A percentile compares a stretch with the other conserved stretches of the same genome.
phyloP scores from a whole-genome alignment of 2,888 invertebrate genomes.

The Lycaena phlaeas region DNA sequence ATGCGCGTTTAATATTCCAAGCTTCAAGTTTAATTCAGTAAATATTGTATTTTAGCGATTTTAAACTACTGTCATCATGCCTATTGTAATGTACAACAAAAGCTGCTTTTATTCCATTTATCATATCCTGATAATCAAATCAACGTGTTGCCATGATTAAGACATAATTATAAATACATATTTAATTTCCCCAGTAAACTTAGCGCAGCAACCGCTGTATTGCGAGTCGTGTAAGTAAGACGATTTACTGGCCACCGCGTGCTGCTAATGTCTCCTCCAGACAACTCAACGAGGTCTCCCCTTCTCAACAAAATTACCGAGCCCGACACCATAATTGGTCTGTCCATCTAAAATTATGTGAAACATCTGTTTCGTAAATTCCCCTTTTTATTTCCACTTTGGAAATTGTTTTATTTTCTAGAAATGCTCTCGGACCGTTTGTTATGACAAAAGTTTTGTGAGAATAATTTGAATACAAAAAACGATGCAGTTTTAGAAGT shows the following conservation, averaged over 20 bases:
- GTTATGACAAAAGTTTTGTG: neutral
- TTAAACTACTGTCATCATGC: too few species aligned
- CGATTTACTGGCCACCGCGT: constrained; percentile 41
- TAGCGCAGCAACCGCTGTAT: constrained; percentile 30
- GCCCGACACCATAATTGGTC: constrained; percentile 22
- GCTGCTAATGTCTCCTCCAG: constrained; percentile 35
- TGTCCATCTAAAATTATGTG: constrained; percentile 24
- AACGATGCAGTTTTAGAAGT: too few species aligned
- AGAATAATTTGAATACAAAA: too few species aligned
- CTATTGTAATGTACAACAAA: too few species aligned
- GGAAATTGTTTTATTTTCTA: constrained; percentile 17
- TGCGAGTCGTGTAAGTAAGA: constrained; percentile 29
- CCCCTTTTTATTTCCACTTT: constrained; percentile 18
- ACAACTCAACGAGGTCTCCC: constrained; percentile 22
- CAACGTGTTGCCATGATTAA: too few species aligned
- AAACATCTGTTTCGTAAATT: constrained; percentile 20
- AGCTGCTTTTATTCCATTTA: too few species aligned
- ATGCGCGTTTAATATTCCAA: too few species aligned
- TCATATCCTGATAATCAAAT: too few species aligned
- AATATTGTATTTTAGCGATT: too few species aligned
- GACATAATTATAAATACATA: neutral
- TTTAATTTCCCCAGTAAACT: constrained; percentile 29
- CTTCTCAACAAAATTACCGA: constrained; percentile 23
- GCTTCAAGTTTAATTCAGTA: too few species aligned
- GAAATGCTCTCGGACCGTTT: neutral